Evolutionary conservation across 2,888 invertebrate genomes (phyloP), one percentile per base, ranked within the genome.

Genomic region (Agrypnus murinus): DNA sequence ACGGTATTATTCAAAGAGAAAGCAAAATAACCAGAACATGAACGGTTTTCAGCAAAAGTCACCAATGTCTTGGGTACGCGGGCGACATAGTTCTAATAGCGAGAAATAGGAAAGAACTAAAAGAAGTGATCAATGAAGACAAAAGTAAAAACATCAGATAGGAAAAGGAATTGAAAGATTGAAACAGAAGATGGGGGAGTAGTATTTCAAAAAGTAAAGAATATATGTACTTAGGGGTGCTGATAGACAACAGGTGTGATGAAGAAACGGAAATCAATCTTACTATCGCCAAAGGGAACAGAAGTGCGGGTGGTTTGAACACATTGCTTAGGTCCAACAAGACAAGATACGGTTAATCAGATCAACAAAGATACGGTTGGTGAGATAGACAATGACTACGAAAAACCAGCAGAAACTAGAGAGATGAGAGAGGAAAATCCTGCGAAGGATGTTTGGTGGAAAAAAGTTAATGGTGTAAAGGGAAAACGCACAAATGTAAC

Each of bases 261-360:
- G 31, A 53, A 53, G 32, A 53, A 53, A 53, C 53, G 25, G 32
- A 53, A 53, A 53, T 53, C 4, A 53, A 53, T 53, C 32, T 53
- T 14, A 53, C 6, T 1, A 53, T 25, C 14, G 19, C 31, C 10
- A 53, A 53, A 53, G 25, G 31, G 19, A 25, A 53, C 15, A 53
- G 53, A 53, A 53, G 32, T 12, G 32, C 25, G 25, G 9, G 7
- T 6, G 32, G 31, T 25, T 32, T 53, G 53, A 53, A 53, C 15
- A 31, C 53, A 7, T 14, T 53, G 32, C 53, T 53, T 12, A 53
- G 31, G 15, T 53, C 53, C 53, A 53, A 53, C n/a, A n/a, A n/a
- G 53, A 53, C 53, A 53, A 25, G 7, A 25, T n/a, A 53, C 53
- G 53, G n/a, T n/a, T n/a, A n/a, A n/a, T n/a, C n/a, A n/a, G n/a